Conservation (phyloP, 2,888 invertebrate genomes). For the Acanthococcus lagerstroemiae region DNA sequence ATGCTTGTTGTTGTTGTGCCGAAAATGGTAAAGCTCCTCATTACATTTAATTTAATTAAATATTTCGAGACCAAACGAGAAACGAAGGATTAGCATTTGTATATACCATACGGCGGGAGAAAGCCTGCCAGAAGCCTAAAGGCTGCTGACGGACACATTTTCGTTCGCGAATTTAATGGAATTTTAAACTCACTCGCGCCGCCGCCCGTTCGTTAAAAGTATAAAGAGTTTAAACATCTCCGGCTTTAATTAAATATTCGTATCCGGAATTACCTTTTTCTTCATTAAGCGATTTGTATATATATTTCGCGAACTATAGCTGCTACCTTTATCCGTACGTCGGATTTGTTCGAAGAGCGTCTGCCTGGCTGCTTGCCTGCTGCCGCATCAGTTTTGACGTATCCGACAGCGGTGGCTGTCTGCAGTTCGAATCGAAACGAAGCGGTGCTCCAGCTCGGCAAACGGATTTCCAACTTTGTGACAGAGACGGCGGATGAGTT, state of each 20-base stretch:
- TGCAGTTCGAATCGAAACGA: too few species aligned
- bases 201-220: conserved; percentile 17
- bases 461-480: too few species aligned
- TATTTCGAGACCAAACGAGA: conserved; percentile 28
- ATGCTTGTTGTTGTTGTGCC: conserved; percentile 2
- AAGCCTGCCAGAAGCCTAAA: conserved; percentile 22
- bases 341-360: background rate
- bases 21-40: conserved; percentile 28
- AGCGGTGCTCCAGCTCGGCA: too few species aligned
- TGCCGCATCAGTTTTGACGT: too few species aligned
- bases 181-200: conserved; percentile 27
- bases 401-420: too few species aligned
- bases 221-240: conserved; percentile 28
- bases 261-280: conserved; percentile 32
- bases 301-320: conserved; percentile 28
- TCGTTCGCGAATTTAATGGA: conserved; percentile 31
- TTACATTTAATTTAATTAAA: conserved; percentile 31
- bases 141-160: conserved; percentile 31
- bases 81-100: conserved; percentile 30
- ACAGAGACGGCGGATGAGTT: too few species aligned
- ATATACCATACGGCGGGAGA: background rate
- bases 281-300: conserved; percentile 34
- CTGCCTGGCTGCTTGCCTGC: too few species aligned
- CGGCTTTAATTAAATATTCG: conserved; percentile 29
- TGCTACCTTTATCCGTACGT: conserved; percentile 30